Percentiles rank a stretch among this genome's conserved stretches.
phyloP scores from a whole-genome alignment of 2,113 vertebrate genomes.

The Tetrax tetrax region DNA sequence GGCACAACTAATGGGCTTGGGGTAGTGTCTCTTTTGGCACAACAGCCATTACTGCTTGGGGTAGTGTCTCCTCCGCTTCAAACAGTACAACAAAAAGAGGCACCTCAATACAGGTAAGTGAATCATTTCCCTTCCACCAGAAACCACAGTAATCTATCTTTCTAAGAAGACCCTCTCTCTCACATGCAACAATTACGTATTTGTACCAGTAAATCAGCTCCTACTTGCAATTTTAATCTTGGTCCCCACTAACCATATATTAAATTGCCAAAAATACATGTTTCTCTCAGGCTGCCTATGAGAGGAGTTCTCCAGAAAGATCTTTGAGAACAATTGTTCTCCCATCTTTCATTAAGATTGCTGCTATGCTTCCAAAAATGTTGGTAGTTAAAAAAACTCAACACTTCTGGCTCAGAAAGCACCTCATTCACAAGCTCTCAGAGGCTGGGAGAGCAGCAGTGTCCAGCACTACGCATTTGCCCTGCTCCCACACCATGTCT shows the following conservation, averaged over 20 bases:
- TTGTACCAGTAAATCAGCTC: neutral
- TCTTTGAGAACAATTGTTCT: neutral
- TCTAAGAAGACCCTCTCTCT: neutral
- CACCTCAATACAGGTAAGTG: neutral
- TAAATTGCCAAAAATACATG: neutral
- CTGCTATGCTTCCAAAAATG: neutral
- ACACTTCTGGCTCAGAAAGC: neutral
- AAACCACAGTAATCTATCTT: neutral
- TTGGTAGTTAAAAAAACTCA: neutral
- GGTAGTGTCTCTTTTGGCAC: neutral
- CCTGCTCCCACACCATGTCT: neutral
- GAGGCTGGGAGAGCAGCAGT: neutral
- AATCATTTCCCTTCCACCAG: neutral
- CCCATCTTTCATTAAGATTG: neutral
- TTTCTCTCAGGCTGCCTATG: neutral
- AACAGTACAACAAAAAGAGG: neutral
- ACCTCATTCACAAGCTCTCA: fast-evolving
- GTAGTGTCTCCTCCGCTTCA: neutral
- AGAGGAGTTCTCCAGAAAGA: neutral
- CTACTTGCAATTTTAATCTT: neutral
- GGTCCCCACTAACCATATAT: neutral
- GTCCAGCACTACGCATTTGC: fast-evolving
- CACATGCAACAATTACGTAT: neutral
- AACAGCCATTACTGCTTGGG: neutral
- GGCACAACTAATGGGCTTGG: neutral